Evolutionary conservation across 2,113 vertebrate genomes (phyloP).

Genomic region (Crotalus helleri): DNA sequence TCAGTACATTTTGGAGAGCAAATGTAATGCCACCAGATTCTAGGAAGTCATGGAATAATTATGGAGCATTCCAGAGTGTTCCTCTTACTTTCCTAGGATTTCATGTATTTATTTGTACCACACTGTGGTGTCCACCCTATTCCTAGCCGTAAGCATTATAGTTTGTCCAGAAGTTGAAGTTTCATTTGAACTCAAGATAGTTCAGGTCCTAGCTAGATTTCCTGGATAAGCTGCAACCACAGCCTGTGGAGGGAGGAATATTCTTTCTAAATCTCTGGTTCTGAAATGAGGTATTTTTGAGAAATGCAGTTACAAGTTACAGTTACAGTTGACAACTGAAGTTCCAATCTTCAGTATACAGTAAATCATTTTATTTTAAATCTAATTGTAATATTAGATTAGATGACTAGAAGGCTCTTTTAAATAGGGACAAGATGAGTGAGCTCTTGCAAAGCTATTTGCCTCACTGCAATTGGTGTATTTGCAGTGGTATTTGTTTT

Average conservation of each 20-base stretch:
- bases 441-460: conserved; percentile 11
- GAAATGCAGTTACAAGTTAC: not conserved
- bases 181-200: not conserved
- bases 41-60: not conserved
- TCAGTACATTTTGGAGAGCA: not conserved
- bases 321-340: not conserved
- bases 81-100: no score
- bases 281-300: rapidly evolving
- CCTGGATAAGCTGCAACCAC: not conserved
- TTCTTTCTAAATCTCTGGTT: conserved; percentile 22
- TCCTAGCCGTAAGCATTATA: not conserved
- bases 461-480: not conserved
- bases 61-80: no score
- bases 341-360: not conserved
- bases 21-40: not conserved
- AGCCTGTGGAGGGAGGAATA: not conserved
- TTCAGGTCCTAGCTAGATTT: not conserved
- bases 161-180: not conserved
- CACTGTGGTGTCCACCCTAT: not conserved
- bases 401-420: not conserved
- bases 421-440: not conserved
- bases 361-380: not conserved
- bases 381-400: not conserved
- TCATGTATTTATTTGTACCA: not conserved
- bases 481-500: not conserved